phyloP scores from a whole-genome alignment of 2,888 invertebrate species.

The Pyrrhia umbra region DNA sequence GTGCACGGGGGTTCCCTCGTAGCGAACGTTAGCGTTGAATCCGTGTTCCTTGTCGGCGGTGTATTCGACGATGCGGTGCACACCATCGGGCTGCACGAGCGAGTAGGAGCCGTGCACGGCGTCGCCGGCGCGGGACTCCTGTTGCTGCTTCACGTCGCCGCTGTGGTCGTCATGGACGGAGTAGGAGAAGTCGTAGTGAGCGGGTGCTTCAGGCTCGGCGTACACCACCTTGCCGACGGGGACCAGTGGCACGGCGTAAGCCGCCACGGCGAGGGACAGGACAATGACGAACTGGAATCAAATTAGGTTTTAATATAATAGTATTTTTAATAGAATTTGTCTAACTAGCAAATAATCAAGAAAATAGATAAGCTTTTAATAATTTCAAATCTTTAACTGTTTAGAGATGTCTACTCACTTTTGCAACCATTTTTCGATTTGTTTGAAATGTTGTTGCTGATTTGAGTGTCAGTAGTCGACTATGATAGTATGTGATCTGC shows the following conservation, averaged over 20 bases:
- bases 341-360: too few species aligned
- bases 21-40: conserved; percentile 85
- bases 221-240: conserved; percentile 64
- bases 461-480: conserved; percentile 73
- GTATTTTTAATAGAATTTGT: too few species aligned
- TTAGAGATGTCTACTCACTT: conserved; percentile 68
- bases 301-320: background rate
- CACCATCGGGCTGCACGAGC: conserved; percentile 86
- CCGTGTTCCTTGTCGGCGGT: conserved; percentile 83
- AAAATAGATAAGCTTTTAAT: too few species aligned
- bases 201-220: conserved; percentile 79
- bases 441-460: conserved; percentile 67
- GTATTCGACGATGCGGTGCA: conserved; percentile 85
- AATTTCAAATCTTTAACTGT: too few species aligned
- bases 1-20: conserved; percentile 78
- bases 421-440: conserved; percentile 64
- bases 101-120: conserved; percentile 86
- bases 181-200: conserved; percentile 85
- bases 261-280: conserved; percentile 75
- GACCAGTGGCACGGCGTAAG: conserved; percentile 68
- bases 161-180: conserved; percentile 84
- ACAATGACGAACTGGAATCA: conserved; percentile 73
- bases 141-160: conserved; percentile 87
- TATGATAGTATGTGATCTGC: conserved; percentile 69
- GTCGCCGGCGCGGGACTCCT: conserved; percentile 84